Evolutionary conservation across 2,888 invertebrate species (phyloP).

Genomic region (Oscheius sp.): DNA sequence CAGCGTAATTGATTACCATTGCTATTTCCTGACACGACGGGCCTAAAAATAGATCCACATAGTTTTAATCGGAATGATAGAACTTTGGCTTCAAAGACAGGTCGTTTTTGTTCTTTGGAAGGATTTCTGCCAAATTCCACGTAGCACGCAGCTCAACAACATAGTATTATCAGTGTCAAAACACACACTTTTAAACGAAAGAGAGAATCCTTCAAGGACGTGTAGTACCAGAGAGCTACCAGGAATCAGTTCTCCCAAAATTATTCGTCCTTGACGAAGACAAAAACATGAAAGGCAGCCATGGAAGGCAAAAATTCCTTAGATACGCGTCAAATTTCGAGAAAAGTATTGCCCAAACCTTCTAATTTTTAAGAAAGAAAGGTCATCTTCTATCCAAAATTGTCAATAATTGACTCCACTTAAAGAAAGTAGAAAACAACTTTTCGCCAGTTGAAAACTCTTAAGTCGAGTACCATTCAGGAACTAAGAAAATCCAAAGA

Average conservation of each 20-base stretch:
- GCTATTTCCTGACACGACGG: constrained; percentile 1
- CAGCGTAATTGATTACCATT: neutral
- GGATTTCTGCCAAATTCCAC: constrained; percentile 1
- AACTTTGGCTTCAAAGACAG: neutral
- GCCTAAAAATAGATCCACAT: constrained; percentile 5
- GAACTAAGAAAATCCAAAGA: no score
- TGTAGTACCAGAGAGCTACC: neutral
- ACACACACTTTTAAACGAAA: neutral
- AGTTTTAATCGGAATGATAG: neutral
- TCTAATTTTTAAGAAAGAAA: no score
- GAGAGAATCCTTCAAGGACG: constrained; percentile 10
- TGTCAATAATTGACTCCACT: no score
- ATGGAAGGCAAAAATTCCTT: neutral
- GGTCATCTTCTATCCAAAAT: no score
- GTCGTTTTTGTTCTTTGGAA: constrained; percentile 12
- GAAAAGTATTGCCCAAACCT: no score
- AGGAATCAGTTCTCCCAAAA: constrained; percentile 15
- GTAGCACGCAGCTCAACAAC: neutral
- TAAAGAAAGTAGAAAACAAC: no score
- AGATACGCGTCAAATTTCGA: no score
- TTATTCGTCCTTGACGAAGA: constrained; percentile 15
- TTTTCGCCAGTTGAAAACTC: no score
- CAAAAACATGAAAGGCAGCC: constrained; percentile 13
- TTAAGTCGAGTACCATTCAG: no score
- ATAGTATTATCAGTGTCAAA: constrained; percentile 6